Evolutionary conservation across 1,140 invertebrate genomes (phyloP).

Genomic region (Chelonus insularis): DNA sequence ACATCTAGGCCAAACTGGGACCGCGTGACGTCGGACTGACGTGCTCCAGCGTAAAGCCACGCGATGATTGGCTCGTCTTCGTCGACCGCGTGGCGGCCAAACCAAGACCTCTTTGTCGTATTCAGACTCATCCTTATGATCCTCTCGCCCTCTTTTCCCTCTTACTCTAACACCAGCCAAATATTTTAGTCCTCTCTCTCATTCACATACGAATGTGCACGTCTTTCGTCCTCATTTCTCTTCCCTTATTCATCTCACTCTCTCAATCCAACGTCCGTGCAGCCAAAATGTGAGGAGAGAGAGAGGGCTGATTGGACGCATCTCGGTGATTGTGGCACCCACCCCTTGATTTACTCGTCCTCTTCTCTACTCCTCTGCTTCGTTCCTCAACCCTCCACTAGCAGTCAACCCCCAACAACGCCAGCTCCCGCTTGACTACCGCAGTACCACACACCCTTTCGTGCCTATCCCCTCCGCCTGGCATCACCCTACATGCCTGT

Average conservation of each 20-base stretch:
- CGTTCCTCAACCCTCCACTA: conserved; percentile 30
- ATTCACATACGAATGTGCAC: neutral
- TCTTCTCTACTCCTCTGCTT: conserved; percentile 31
- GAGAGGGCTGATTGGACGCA: conserved; percentile 69
- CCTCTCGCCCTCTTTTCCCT: neutral
- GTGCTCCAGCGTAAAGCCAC: conserved; percentile 55
- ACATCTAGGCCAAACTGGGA: conserved; percentile 60
- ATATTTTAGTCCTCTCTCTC: neutral
- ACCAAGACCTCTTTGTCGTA: conserved; percentile 30
- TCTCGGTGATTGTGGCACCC: conserved; percentile 69
- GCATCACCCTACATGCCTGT: conserved; percentile 47
- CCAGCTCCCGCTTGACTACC: conserved; percentile 24
- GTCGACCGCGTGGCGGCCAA: conserved; percentile 23
- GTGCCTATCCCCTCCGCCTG: conserved; percentile 13
- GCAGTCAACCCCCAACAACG: conserved; percentile 31
- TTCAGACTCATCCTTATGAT: conserved; percentile 4
- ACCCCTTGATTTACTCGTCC: conserved; percentile 38
- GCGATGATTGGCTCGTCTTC: conserved; percentile 52
- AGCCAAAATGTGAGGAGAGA: conserved; percentile 61
- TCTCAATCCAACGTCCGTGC: conserved; percentile 37
- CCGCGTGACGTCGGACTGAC: conserved; percentile 51
- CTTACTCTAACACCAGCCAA: neutral
- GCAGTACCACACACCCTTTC: conserved; percentile 20
- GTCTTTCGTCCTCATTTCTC: neutral
- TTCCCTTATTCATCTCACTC: conserved; percentile 14